These are phyloP conservation scores for Mylabris sibirica DNA, from an alignment of 2,888 invertebrate genomes.

Conservation along the genomic window DNA sequence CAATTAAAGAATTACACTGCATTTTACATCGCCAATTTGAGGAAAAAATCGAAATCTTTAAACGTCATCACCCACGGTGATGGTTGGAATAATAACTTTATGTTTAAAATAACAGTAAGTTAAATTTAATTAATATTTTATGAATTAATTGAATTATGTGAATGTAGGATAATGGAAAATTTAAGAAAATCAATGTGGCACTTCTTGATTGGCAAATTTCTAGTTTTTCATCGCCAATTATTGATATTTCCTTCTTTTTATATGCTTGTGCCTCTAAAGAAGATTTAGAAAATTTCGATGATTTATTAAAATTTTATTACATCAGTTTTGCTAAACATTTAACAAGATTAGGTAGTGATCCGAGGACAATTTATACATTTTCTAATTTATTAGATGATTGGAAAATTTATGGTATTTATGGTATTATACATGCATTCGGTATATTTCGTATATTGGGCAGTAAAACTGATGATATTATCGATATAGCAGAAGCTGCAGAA, in stretches of 20 bases:
- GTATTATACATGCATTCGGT: constrained; percentile 5
- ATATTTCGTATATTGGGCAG: background rate
- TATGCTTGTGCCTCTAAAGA: background rate
- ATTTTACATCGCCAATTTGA: background rate
- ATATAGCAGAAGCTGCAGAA: constrained; percentile 18
- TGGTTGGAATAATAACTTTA: constrained; percentile 20
- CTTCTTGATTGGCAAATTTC: background rate
- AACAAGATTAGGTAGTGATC: constrained; percentile 6
- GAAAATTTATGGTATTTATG: constrained; percentile 23
- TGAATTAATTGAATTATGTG: no score
- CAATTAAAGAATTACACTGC: background rate
- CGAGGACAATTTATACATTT: background rate
- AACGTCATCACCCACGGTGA: constrained; percentile 29
- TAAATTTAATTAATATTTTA: background rate
- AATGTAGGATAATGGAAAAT: background rate
- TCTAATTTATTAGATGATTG: constrained; percentile 20
- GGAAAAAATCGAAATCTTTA: background rate
- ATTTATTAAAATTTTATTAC: background rate
- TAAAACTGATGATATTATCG: constrained; percentile 14
- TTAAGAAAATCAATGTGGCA: background rate
- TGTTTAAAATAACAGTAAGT: background rate
- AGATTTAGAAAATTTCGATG: constrained; percentile 1
- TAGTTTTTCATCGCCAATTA: background rate
- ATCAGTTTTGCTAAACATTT: constrained; percentile 3
- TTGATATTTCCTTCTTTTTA: constrained; percentile 1